Base-by-base conservation (phyloP, 2,797 vertebrate species). In the Lacerta viridis region DNA sequence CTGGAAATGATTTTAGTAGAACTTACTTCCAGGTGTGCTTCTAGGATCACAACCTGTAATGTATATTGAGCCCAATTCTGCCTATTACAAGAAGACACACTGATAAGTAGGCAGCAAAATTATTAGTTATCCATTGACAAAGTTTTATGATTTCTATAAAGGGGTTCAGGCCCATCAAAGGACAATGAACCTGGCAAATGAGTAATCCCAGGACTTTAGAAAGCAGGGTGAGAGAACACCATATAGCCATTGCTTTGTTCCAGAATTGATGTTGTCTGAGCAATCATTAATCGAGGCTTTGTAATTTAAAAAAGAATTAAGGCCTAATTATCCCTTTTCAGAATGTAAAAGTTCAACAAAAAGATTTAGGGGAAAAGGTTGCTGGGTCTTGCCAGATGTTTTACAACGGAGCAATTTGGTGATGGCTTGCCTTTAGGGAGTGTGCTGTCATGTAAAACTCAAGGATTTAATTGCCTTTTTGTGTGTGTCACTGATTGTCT, bases 271-370 rank as follows among this genome's bases (percentile, higher is more conserved):
- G 69, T 80, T 71, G 83, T 92, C 78, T 77, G 91, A 94, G 66
- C 92, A 96, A 96, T 95, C 94, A 96, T 95, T 95, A 95, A 95
- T 95, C 89, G 86, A 75, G 82, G 93, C 92, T 96, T 97, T 97
- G 96, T 96, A 88, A 89, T 85, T 88, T 91, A 89, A 88, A 74
- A 89, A 95, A 93, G 93, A 90, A 86, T 33, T 80, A 88, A 89
- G 78, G 77, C 15, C 90, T 92, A 85, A 93, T 93, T 88, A 95
- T 91, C 91, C 87, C 91, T 94, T 95, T 91, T 90, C 91, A 89
- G 91, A 64, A 80, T 91, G 84, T 88, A 91, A 80, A 89, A 81
- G 83, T 84, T 59, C 43, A 88, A 87, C 90, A 80, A 84, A 85
- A 94, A 92, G 85, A 91, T 88, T 87, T 0, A 88, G 94, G 95